These are phyloP conservation scores for Drosophila pseudotakahashii DNA, from an alignment of 2,888 invertebrate genomes.

Conservation along the genomic window DNA sequence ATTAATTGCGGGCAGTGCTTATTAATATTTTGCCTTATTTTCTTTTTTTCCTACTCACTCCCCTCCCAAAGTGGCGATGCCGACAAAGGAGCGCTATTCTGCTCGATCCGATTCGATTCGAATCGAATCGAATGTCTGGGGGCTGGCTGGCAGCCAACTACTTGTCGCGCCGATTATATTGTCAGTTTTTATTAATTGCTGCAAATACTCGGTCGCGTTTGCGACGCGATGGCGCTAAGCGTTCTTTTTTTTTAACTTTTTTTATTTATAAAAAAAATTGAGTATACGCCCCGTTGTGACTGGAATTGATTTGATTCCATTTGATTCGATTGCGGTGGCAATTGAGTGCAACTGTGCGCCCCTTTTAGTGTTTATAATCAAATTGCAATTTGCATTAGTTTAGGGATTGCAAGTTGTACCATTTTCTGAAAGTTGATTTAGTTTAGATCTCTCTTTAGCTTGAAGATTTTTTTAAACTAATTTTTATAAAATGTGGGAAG, in stretches of 20 bases:
- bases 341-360: slow-evolving; percentile 10
- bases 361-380: slow-evolving; percentile 42
- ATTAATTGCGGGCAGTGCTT: slow-evolving; percentile 81
- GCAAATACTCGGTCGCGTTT: slow-evolving; percentile 65
- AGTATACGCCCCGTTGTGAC: slow-evolving; percentile 74
- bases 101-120: background rate
- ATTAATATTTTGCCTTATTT: slow-evolving; percentile 72
- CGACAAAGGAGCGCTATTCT: slow-evolving; percentile 66
- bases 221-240: slow-evolving; percentile 68
- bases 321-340: slow-evolving; percentile 51
- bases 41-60: background rate
- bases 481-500: too few relatives aligned
- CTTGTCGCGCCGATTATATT: slow-evolving; percentile 82
- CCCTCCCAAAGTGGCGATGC: slow-evolving; percentile 48
- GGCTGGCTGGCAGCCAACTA: slow-evolving; percentile 77
- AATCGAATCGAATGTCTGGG: slow-evolving; percentile 53
- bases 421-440: slow-evolving; percentile 13
- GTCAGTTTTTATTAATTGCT: slow-evolving; percentile 83
- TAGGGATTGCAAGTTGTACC: slow-evolving; percentile 8
- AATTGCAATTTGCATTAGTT: slow-evolving; percentile 49
- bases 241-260: slow-evolving; percentile 19
- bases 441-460: too few relatives aligned
- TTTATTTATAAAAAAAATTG: slow-evolving; percentile 52
- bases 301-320: slow-evolving; percentile 68
- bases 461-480: too few relatives aligned